Evolutionary conservation across 2,888 invertebrate species (phyloP), one percentile per base, ranked within the genome.

Genomic region (Megastigmus dorsalis): DNA sequence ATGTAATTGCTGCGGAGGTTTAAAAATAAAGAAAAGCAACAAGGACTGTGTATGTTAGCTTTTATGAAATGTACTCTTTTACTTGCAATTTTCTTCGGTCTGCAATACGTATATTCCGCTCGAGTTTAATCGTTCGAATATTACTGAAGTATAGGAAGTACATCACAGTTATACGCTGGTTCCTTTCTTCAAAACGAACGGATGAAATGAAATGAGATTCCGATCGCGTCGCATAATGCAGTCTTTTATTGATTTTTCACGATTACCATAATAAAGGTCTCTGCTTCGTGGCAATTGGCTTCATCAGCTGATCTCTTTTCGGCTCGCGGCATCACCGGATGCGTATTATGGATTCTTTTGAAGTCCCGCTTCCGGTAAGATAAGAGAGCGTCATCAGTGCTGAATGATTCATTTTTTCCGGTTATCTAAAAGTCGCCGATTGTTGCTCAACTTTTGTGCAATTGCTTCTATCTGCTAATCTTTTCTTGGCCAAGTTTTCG

Each of bases 251-350:
- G 59, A 26, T 28, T 57, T 23, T 15, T n/a, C 23, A n/a, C 4
- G 59, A 68, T 68, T 68, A 68, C 43, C 68, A 68, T 68, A 68
- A 68, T 68, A 68, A 45, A 68, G 68, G 38, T 15, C 13, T 18
- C 13, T 13, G 3, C 18, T 23, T 7, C 28, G 57, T 59, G 68
- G 30, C 67, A 57, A 57, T 68, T 59, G 59, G n/a, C 30, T 33
- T 55, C 55, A 66, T 66, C 55, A 66, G 33, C 66, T 63, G 36
- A 50, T 50, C 36, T 30, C 45, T 30, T 36, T n/a, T n/a, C n/a
- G n/a, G 33, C 36, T 28, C 7, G 28, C 28, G 43, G 30, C n/a
- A n/a, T 18, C 10, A 28, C 3, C 6, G 43, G 43, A 18, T 18
- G 36, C 13, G 18, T n/a, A 52, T 52, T 48, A 59, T 0, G 26